These are phyloP conservation scores for Pterocles orientalis DNA, from an alignment of 2,113 vertebrate species.

Conservation along the genomic window DNA sequence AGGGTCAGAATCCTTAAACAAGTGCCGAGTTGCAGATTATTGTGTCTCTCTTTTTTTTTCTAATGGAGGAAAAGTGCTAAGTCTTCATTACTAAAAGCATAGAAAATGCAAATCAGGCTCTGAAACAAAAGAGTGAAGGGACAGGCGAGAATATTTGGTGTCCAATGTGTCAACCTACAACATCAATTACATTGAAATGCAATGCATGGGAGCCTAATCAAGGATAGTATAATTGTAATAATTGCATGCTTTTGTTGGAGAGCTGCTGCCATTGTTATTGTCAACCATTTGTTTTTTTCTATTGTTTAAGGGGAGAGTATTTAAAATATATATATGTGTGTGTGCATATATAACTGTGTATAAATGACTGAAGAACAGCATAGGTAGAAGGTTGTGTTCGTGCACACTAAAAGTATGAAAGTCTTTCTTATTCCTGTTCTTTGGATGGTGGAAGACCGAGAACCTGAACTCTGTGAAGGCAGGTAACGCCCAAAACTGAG, in stretches of 20 bases:
- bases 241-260: constrained; percentile 90
- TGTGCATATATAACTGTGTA: constrained; percentile 63
- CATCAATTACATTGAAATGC: constrained; percentile 93
- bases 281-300: constrained; percentile 87
- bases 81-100: constrained; percentile 97
- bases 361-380: constrained; percentile 71
- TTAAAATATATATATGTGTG: constrained; percentile 75
- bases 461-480: background rate
- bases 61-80: constrained; percentile 97
- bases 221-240: constrained; percentile 90
- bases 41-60: constrained; percentile 85
- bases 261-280: constrained; percentile 86
- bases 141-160: constrained; percentile 92
- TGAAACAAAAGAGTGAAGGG: constrained; percentile 89
- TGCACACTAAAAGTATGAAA: constrained; percentile 17
- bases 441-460: background rate
- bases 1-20: constrained; percentile 99
- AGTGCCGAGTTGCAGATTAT: constrained; percentile 91
- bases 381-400: constrained; percentile 73
- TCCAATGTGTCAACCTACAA: constrained; percentile 92
- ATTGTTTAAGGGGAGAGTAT: constrained; percentile 80
- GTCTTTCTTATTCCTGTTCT: constrained; percentile 7
- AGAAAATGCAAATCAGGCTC: constrained; percentile 88
- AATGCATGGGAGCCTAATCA: constrained; percentile 90
- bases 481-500: constrained; percentile 2